Evolutionary conservation across 2,113 vertebrate genomes (phyloP).

Genomic region (Acinonyx jubatus): DNA sequence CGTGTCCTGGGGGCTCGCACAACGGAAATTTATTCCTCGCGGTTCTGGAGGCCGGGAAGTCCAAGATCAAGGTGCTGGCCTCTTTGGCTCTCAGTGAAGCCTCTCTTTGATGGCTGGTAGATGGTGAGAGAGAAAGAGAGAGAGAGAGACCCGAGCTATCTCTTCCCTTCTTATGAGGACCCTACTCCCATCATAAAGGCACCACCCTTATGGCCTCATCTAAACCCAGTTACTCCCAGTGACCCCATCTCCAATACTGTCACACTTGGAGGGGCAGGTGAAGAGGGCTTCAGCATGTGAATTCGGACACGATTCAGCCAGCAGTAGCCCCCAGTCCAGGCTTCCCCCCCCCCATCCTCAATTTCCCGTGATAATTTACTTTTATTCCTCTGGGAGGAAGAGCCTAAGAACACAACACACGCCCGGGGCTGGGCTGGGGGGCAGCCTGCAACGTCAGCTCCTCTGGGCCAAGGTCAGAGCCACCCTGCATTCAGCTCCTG

Average conservation of each 20-base stretch:
- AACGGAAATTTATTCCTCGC: not conserved
- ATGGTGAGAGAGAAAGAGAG: too few relatives aligned
- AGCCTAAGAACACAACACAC: rapidly evolving
- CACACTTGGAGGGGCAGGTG: not conserved
- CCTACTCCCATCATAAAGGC: not conserved
- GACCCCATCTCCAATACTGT: not conserved
- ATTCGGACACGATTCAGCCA: not conserved
- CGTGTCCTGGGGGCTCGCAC: not conserved
- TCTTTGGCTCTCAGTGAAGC: not conserved
- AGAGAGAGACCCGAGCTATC: not conserved
- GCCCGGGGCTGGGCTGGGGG: rapidly evolving
- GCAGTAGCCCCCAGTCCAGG: not conserved
- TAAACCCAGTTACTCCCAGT: not conserved
- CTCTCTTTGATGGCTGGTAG: not conserved
- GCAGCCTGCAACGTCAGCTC: not conserved
- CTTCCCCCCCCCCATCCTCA: not conserved
- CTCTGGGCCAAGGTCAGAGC: not conserved
- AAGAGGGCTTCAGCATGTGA: not conserved
- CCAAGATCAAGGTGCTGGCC: not conserved
- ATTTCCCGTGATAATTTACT: not conserved
- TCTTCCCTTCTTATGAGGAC: not conserved
- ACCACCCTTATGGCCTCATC: not conserved
- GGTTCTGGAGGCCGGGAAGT: not conserved
- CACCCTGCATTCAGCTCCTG: rapidly evolving
- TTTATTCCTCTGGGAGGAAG: not conserved